phyloP scores from a whole-genome alignment of 1,140 invertebrate genomes.

The Drosophila repleta region DNA sequence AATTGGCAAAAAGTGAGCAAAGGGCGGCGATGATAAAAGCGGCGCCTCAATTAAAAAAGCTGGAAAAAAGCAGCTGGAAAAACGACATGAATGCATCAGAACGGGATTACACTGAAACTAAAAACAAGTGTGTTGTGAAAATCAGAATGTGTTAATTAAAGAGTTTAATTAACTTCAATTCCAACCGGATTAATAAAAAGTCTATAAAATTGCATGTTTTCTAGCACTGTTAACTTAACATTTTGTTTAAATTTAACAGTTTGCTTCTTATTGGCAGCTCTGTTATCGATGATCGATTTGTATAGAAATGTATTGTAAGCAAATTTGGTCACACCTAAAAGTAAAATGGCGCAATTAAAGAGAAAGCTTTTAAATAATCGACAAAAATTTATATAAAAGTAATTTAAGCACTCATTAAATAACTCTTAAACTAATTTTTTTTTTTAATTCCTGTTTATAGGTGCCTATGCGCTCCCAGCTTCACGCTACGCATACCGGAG shows the following conservation, averaged over 20 bases:
- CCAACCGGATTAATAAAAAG: neutral
- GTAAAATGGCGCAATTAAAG: neutral
- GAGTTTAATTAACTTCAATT: neutral
- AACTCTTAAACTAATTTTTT: neutral
- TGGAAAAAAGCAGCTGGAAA: conserved; percentile 52
- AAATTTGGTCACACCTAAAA: neutral
- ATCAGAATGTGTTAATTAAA: neutral
- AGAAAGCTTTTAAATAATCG: neutral
- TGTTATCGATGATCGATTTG: conserved; percentile 4
- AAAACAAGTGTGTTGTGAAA: conserved; percentile 17
- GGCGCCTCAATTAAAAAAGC: conserved; percentile 60
- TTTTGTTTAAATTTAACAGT: neutral
- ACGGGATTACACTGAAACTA: conserved; percentile 18
- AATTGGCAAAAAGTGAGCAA: conserved; percentile 60
- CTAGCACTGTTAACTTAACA: no score
- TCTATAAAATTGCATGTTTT: no score
- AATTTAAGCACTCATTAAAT: neutral
- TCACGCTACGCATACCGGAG: conserved; percentile 71
- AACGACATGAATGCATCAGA: conserved; percentile 37
- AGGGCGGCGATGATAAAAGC: conserved; percentile 54
- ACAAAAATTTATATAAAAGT: neutral
- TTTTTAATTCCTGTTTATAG: conserved; percentile 25
- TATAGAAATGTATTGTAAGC: neutral
- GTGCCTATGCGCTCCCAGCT: conserved; percentile 62
- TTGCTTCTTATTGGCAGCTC: neutral